Base-by-base conservation (phyloP, 2,113 vertebrate species). In the Pollimyrus isidori region DNA sequence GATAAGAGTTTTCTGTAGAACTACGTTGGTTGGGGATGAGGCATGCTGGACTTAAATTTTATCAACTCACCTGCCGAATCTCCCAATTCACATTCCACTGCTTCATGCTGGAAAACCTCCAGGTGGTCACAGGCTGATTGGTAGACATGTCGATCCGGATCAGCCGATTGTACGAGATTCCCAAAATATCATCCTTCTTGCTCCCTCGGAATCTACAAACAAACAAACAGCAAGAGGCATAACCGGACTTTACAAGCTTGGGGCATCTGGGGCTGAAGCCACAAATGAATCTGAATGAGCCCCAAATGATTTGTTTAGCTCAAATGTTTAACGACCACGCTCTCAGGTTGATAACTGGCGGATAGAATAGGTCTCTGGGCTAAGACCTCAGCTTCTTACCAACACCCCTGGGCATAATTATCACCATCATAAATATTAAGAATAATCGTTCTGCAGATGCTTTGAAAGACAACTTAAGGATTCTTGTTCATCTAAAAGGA, bases 11-110 rank as follows among this genome's bases (percentile, higher is more conserved):
- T 65, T 39, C 15, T 39, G 30, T 13, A 76, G 39, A 76, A 7
- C 6, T 42, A 42, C 0, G 35, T 80, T 80, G 73, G 13, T 42
- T 80, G 30, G 39, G 35, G 15, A 39, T 42, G 73, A 80, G 26
- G 48, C 19, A 23, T 23, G 39, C 42, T 48, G 19, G 82, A n/a
- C 80, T 3, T 46, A 0, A 0, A 42, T 84, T 23, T 46, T 45
- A 56, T 53, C 13, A 30, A 35, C 82, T 88, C 92, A 98, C 98
- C 97, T 99, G 98, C 92, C 96, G 96, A 90, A 98, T 99, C 94
- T 99, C 98, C 98, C 98, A 99, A 94, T 99, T 99, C 56, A 99
- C 98, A 52, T 99, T 99, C 98, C 98, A 99, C 93, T 99, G 98
- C 92, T 98, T 99, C 96, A 99, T 99, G 93, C 97, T 99, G 92